phyloP scores from a whole-genome alignment of 2,113 vertebrate genomes.

The Chitala chitala region DNA sequence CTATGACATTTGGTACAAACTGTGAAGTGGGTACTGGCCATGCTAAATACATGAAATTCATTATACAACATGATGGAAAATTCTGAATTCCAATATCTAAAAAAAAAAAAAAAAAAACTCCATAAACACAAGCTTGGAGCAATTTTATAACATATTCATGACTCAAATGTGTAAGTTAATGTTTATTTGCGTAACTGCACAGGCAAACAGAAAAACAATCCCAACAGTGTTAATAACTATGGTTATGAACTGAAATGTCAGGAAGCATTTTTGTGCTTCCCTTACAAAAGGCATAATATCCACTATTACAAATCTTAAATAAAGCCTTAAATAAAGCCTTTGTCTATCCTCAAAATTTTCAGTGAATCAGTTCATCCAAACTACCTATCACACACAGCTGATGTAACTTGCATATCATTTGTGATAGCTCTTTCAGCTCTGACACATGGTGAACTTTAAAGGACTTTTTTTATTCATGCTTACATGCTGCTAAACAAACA shows the following conservation, averaged over 20 bases:
- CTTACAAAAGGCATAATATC: not conserved
- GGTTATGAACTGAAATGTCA: not conserved
- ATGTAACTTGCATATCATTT: not conserved
- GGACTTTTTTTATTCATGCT: not conserved
- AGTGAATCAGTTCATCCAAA: not conserved
- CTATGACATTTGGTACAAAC: no score
- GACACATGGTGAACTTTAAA: not conserved
- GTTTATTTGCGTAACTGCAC: no score
- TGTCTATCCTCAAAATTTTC: no score
- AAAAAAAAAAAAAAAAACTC: no score
- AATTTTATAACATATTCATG: no score
- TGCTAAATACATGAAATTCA: no score
- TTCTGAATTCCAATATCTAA: no score
- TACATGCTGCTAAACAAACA: not conserved
- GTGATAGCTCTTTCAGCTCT: not conserved
- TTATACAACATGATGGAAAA: no score
- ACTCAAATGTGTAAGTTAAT: no score
- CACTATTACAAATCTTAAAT: not conserved
- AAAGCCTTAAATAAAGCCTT: slow-evolving; percentile 9
- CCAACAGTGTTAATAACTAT: not conserved
- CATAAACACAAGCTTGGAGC: no score
- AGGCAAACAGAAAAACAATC: not conserved
- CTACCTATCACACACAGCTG: not conserved
- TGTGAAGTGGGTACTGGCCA: no score
- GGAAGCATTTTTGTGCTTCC: not conserved